Evolutionary conservation across 2,888 invertebrate genomes (phyloP).

Genomic region (Argynnis bischoffii): DNA sequence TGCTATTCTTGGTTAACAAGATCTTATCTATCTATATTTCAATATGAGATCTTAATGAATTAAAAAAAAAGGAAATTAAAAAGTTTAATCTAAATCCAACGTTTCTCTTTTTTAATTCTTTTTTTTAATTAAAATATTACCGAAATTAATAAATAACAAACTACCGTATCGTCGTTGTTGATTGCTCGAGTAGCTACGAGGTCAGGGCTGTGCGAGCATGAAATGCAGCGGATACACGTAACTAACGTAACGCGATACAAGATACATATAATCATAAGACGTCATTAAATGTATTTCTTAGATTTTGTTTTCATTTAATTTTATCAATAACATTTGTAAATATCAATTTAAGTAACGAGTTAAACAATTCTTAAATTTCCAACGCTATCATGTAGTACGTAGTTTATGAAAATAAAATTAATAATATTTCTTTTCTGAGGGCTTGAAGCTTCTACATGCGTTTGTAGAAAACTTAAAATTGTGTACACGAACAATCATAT

Average conservation of each 20-base stretch:
- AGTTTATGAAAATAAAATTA: neutral
- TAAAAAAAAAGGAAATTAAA: neutral
- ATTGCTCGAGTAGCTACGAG: constrained; percentile 30
- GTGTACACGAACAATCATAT: too few relatives aligned
- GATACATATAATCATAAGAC: constrained; percentile 9
- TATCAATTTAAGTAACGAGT: constrained; percentile 10
- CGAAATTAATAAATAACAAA: constrained; percentile 22
- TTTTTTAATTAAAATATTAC: neutral
- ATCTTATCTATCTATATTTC: too few relatives aligned
- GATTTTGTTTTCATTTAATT: constrained; percentile 14
- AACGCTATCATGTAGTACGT: neutral
- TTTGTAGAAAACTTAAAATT: too few relatives aligned
- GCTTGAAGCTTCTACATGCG: too few relatives aligned
- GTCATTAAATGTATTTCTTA: constrained; percentile 22
- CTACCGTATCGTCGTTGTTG: constrained; percentile 25
- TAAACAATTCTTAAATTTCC: neutral
- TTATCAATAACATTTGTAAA: constrained; percentile 1
- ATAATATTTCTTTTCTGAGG: neutral
- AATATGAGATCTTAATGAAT: too few relatives aligned
- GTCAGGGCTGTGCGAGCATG: constrained; percentile 33
- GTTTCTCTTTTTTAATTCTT: neutral
- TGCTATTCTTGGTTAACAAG: too few relatives aligned
- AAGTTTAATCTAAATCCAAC: neutral
- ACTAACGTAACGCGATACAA: constrained; percentile 23
- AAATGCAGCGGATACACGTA: constrained; percentile 31